Evolutionary conservation across 2,797 vertebrate genomes (phyloP).

Genomic region (Petrocephalus sullivani): DNA sequence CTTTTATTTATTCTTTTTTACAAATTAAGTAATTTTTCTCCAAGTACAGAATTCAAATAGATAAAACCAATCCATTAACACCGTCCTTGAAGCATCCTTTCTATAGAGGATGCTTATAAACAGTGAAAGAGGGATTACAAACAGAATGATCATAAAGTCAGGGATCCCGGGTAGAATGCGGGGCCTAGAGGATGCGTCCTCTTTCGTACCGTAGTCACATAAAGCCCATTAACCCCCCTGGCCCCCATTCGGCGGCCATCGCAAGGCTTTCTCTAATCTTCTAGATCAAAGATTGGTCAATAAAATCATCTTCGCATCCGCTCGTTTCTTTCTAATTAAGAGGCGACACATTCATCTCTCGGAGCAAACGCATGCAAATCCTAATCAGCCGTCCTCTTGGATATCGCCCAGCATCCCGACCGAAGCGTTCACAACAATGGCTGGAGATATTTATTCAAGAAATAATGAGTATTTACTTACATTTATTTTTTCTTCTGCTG

Average conservation of each 20-base stretch:
- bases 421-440: not conserved
- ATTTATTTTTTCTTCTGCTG: not conserved
- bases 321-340: conserved; percentile 63
- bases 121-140: conserved; percentile 16
- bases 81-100: conserved; percentile 23
- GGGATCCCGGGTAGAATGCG: conserved; percentile 58
- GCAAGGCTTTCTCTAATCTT: conserved; percentile 76
- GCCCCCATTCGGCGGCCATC: conserved; percentile 64
- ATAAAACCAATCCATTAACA: not conserved
- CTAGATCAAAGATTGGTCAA: conserved; percentile 77
- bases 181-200: conserved; percentile 61
- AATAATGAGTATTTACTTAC: conserved; percentile 26
- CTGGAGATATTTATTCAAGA: conserved; percentile 17
- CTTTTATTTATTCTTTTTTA: not conserved
- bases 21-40: conserved; percentile 17
- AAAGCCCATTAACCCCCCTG: conserved; percentile 69
- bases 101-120: not conserved
- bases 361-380: conserved; percentile 42
- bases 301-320: conserved; percentile 69
- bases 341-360: conserved; percentile 35
- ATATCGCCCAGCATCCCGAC: conserved; percentile 22
- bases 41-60: not conserved
- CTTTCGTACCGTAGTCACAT: conserved; percentile 66
- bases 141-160: conserved; percentile 37
- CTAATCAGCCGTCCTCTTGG: conserved; percentile 33